phyloP scores from a whole-genome alignment of 2,797 vertebrate species.

The Danio aesculapii region DNA sequence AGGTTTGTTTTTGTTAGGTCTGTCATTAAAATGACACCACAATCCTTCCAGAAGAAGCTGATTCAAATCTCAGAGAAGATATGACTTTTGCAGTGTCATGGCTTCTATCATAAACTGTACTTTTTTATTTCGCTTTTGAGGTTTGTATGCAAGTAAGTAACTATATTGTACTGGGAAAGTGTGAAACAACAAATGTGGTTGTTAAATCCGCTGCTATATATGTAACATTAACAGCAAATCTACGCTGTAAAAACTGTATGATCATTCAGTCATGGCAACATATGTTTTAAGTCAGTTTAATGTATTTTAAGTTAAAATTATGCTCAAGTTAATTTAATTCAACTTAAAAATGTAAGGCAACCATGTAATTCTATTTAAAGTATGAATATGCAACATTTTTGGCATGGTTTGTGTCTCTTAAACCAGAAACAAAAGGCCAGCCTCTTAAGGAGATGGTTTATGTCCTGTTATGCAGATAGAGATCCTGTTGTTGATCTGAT shows the following conservation, averaged over 20 bases:
- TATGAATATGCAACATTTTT: not conserved
- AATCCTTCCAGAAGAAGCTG: not conserved
- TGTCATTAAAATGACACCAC: constrained; percentile 23
- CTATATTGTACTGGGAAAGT: not conserved
- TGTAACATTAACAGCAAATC: not conserved
- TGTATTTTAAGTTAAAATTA: too few species aligned
- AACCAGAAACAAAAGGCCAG: not conserved
- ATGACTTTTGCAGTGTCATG: constrained; percentile 24
- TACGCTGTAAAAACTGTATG: too few species aligned
- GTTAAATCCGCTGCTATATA: not conserved
- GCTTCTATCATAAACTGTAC: not conserved
- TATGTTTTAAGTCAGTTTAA: too few species aligned
- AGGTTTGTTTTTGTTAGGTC: constrained; percentile 30
- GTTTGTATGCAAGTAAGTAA: not conserved
- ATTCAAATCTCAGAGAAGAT: not conserved
- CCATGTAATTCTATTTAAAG: too few species aligned
- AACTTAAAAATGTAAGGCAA: too few species aligned
- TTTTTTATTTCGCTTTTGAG: constrained; percentile 10
- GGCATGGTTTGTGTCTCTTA: not conserved
- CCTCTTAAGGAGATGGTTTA: not conserved
- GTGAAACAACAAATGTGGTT: not conserved
- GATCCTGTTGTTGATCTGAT: constrained; percentile 10
- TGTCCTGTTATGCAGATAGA: constrained; percentile 12
- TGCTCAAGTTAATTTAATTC: too few species aligned
- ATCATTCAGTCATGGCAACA: too few species aligned